These are phyloP conservation scores for Addax nasomaculatus DNA, from an alignment of 2,113 vertebrate genomes.

Conservation along the genomic window DNA sequence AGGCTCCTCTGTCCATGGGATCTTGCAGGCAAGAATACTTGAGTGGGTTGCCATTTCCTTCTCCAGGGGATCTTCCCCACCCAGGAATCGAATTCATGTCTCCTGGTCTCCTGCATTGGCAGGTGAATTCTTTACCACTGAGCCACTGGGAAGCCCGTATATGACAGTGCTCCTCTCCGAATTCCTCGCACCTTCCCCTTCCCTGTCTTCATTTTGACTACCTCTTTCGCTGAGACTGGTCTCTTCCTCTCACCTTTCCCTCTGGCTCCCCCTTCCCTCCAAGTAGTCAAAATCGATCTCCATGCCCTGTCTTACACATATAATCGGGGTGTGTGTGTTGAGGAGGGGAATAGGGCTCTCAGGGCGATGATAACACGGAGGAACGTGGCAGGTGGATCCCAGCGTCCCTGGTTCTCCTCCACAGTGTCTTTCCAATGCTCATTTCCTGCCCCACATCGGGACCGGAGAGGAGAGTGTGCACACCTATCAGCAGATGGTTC, in stretches of 20 bases:
- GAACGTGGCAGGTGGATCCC: background rate
- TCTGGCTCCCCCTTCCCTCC: background rate
- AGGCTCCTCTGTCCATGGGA: background rate
- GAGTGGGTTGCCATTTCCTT: background rate
- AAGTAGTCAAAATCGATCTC: background rate
- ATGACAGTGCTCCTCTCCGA: background rate
- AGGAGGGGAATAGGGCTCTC: background rate
- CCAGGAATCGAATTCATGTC: background rate
- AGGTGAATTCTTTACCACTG: background rate
- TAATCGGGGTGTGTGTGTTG: background rate
- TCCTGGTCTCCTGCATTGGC: background rate
- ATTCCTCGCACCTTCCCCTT: background rate
- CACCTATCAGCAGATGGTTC: slow-evolving; percentile 76
- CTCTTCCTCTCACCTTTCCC: background rate
- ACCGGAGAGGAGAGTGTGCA: slow-evolving; percentile 75
- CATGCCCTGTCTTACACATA: background rate
- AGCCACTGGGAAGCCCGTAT: background rate
- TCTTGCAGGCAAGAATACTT: background rate
- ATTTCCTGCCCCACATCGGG: slow-evolving; percentile 81
- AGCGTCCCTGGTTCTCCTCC: background rate
- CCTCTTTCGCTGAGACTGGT: background rate
- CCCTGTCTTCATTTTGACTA: background rate
- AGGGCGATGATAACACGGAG: too few relatives aligned
- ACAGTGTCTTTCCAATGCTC: slow-evolving; percentile 80
- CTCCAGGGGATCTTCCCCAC: background rate